Percentiles rank a stretch among this genome's conserved stretches.
Conservation (phyloP, 2,797 vertebrate species). For the Phaenicophaeus curvirostris region DNA sequence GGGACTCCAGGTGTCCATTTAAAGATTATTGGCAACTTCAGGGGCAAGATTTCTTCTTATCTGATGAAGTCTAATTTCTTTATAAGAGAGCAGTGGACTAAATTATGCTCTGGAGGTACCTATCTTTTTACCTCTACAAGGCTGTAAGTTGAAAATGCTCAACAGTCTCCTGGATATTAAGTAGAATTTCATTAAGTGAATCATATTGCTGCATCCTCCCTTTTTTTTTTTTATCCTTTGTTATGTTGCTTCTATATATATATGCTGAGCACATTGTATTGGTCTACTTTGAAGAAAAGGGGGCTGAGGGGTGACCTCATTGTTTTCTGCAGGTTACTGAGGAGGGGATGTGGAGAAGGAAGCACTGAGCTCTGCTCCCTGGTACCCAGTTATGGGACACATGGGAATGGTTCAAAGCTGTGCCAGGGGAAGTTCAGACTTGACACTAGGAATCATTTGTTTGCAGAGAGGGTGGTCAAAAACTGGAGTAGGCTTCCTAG, state of each 20-base stretch:
- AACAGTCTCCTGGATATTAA: background rate
- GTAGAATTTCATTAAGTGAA: background rate
- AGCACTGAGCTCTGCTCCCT: background rate
- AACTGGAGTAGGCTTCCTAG: background rate
- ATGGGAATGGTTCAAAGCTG: background rate
- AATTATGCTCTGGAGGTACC: conserved; percentile 6
- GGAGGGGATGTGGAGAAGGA: background rate
- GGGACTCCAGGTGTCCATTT: conserved; percentile 6
- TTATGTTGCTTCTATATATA: background rate
- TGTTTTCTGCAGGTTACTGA: background rate
- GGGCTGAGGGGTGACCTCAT: fast-evolving
- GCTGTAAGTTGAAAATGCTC: background rate
- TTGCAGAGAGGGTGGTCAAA: background rate
- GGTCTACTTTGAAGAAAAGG: background rate
- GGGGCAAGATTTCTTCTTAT: background rate
- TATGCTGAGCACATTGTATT: background rate
- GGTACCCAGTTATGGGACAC: background rate
- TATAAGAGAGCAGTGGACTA: conserved; percentile 1
- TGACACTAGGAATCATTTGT: background rate
- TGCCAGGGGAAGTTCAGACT: background rate
- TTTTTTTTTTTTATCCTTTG: too few relatives aligned
- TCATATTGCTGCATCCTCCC: background rate
- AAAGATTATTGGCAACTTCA: conserved; percentile 12
- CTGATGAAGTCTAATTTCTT: conserved; percentile 28
- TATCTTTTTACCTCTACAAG: background rate